Percentiles rank a stretch among this genome's conserved stretches.
Conservation (phyloP, 2,113 vertebrate genomes). For the Stegastes partitus region DNA sequence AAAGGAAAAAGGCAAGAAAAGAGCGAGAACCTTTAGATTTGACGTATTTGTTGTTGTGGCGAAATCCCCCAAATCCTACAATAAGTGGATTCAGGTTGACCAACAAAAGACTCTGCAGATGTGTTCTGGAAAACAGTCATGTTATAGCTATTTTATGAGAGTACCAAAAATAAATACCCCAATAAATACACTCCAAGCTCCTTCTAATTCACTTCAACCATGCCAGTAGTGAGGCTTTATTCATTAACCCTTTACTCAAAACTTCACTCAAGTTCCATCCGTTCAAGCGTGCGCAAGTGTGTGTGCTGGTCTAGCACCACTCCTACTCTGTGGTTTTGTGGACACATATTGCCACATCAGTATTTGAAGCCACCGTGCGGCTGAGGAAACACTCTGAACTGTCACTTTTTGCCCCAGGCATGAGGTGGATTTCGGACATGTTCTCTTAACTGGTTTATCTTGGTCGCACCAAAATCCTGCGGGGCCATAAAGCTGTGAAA, state of each 20-base stretch:
- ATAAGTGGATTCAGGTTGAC: slow-evolving; percentile 72
- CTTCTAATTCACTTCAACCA: slow-evolving; percentile 68
- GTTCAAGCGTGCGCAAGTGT: slow-evolving; percentile 1
- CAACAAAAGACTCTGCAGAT: slow-evolving; percentile 73
- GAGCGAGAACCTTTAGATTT: slow-evolving; percentile 67
- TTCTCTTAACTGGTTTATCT: slow-evolving; percentile 82
- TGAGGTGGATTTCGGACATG: slow-evolving; percentile 78
- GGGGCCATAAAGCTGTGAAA: slow-evolving; percentile 75
- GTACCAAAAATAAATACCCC: slow-evolving; percentile 73
- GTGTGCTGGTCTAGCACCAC: slow-evolving; percentile 30
- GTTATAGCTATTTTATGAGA: slow-evolving; percentile 75
- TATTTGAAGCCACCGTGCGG: slow-evolving; percentile 53
- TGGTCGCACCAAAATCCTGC: slow-evolving; percentile 73
- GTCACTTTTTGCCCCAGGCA: slow-evolving; percentile 63
- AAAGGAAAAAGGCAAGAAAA: slow-evolving; percentile 53
- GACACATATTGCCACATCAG: slow-evolving; percentile 50
- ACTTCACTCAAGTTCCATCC: slow-evolving; percentile 39
- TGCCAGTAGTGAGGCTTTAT: slow-evolving; percentile 40
- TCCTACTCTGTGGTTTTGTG: slow-evolving; percentile 46
- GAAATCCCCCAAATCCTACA: slow-evolving; percentile 70
- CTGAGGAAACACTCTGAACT: slow-evolving; percentile 60
- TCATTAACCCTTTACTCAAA: slow-evolving; percentile 52
- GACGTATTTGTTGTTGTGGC: slow-evolving; percentile 78
- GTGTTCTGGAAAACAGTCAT: slow-evolving; percentile 77
- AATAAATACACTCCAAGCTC: slow-evolving; percentile 64